Percentiles rank a stretch among this genome's conserved stretches.
Conservation (phyloP, 2,888 invertebrate genomes). For the Agapetus fuscipes region DNA sequence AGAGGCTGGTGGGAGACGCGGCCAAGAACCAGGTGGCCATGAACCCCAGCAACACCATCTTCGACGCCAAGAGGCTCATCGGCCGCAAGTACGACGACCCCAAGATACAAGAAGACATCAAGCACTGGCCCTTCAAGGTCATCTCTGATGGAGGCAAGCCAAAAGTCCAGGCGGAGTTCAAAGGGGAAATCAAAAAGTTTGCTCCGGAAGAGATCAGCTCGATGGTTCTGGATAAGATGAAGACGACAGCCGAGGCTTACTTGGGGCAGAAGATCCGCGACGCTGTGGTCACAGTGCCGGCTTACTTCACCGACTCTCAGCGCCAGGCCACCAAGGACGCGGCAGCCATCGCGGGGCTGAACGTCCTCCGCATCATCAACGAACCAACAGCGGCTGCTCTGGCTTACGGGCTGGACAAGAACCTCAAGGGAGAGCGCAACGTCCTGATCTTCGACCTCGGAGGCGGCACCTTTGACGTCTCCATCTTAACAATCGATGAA, state of each 20-base stretch:
- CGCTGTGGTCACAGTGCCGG: no score
- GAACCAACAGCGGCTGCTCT: constrained; percentile 71
- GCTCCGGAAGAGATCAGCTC: constrained; percentile 63
- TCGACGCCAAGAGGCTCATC: no score
- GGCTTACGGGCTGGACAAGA: constrained; percentile 61
- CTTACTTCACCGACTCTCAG: constrained; percentile 68
- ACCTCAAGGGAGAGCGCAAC: constrained; percentile 53
- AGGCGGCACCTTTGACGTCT: constrained; percentile 70
- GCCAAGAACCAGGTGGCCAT: no score
- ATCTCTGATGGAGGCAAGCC: constrained; percentile 55
- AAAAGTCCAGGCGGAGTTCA: constrained; percentile 57
- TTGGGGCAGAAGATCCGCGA: constrained; percentile 73
- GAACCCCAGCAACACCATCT: constrained; percentile 67
- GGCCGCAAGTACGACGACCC: constrained; percentile 68
- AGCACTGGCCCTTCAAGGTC: constrained; percentile 76
- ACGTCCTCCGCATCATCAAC: constrained; percentile 74
- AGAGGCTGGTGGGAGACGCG: constrained; percentile 79
- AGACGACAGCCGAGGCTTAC: constrained; percentile 64
- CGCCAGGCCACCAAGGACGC: constrained; percentile 76
- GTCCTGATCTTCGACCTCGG: constrained; percentile 58
- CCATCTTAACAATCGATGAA: constrained; percentile 73
- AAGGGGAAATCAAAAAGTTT: constrained; percentile 53
- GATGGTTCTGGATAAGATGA: constrained; percentile 53
- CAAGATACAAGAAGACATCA: constrained; percentile 69
- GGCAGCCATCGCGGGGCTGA: constrained; percentile 65